Base-by-base conservation (phyloP, 1,140 invertebrate species). In the Drosophila navojoa region DNA sequence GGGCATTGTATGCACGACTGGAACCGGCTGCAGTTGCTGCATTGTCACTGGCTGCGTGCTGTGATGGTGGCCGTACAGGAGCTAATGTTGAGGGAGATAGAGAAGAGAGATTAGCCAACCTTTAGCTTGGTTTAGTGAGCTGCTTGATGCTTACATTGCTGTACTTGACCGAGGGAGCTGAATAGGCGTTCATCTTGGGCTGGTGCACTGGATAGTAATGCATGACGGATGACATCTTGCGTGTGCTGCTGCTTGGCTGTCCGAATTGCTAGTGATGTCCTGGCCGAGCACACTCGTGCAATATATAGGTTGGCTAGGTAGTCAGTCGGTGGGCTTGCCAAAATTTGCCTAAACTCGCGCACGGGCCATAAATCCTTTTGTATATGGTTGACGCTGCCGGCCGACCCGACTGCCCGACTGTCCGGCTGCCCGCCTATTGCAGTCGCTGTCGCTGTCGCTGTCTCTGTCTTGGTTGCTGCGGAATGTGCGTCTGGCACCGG, bases 121-220 rank as follows among this genome's bases (percentile, higher is more conserved):
- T 22, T 2, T 1, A 3, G 11, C 3, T 11, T 13, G 10, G 1
- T 38, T 16, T 13, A 10, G 16, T 32, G 4, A 13, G 52, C 0
- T 29, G 9, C 35, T 1, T 35, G 63, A 10, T 38, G 3, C 84
- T 89, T 63, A 89, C 84, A 38, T 89, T 71, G 50, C 58, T 89
- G 61, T 84, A 89, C 42, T 89, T 89, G 50, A 57, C 63, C 40
- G 80, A 62, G 6, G 79, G 72, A 2, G 73, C 57, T 60, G 73
- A 49, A 16, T 77, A 84, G 3, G 72, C 13, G 45, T 40, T 52
- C 66, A 82, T 75, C 61, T 87, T 74, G 25, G 84, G 25, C 71
- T 82, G 87, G 29, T 90, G 81, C 59, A 90, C 79, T 67, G 87
- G 87, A 73, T 90, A 90, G 87, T 90, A 90, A 71, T 90, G 87